Evolutionary conservation across 2,888 invertebrate genomes (phyloP).

Genomic region (Miltochrista miniata): DNA sequence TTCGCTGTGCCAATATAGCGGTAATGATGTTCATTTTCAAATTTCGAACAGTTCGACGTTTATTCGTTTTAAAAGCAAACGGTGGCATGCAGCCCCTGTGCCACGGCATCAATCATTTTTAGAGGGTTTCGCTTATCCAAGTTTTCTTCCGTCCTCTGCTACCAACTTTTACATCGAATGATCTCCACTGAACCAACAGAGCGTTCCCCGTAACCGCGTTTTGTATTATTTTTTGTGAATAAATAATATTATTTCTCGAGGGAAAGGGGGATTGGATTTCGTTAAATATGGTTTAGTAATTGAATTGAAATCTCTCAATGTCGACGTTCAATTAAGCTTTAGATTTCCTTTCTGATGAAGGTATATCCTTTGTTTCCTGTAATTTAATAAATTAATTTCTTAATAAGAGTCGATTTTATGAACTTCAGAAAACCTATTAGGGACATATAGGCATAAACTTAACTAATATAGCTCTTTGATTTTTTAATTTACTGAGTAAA

Average conservation of each 20-base stretch:
- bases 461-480: not conserved
- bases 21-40: constrained; percentile 80
- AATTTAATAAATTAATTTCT: constrained; percentile 68
- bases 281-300: constrained; percentile 84
- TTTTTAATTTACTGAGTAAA: too few relatives aligned
- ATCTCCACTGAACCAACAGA: constrained; percentile 81
- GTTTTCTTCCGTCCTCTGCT: constrained; percentile 75
- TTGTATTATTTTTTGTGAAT: constrained; percentile 83
- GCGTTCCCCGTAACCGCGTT: constrained; percentile 75
- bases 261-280: constrained; percentile 83
- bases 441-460: not conserved
- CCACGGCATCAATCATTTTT: constrained; percentile 82
- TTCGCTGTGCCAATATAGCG: constrained; percentile 62
- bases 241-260: constrained; percentile 82
- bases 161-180: constrained; percentile 79
- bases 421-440: constrained; percentile 1
- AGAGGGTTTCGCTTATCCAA: constrained; percentile 83
- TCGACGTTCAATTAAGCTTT: constrained; percentile 83
- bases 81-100: constrained; percentile 61
- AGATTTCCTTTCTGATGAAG: constrained; percentile 73
- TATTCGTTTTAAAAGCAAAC: constrained; percentile 77
- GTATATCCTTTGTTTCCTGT: constrained; percentile 74
- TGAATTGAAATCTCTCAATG: constrained; percentile 84
- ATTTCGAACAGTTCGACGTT: constrained; percentile 76
- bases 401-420: constrained; percentile 36